These are phyloP conservation scores for Drosophila hydei DNA, from an alignment of 1,140 invertebrate species.

Conservation along the genomic window DNA sequence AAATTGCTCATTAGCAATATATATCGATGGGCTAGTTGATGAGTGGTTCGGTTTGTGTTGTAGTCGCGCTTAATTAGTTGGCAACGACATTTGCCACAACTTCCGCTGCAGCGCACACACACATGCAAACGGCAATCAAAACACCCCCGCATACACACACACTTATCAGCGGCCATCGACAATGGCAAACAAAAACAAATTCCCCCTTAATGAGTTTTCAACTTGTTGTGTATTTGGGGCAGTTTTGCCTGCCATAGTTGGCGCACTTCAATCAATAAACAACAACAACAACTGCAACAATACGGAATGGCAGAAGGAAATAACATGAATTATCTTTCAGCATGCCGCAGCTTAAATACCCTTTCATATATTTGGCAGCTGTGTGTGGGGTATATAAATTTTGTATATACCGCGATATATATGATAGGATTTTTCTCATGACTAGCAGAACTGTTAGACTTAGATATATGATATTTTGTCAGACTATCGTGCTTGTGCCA, in stretches of 20 bases:
- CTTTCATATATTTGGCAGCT: neutral
- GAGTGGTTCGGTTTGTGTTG: constrained; percentile 12
- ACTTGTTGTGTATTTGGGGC: constrained; percentile 79
- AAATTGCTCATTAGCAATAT: neutral
- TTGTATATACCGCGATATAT: no score
- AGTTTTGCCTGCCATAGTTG: constrained; percentile 58
- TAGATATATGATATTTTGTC: no score
- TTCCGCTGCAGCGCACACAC: constrained; percentile 58
- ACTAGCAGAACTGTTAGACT: no score
- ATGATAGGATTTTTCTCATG: no score
- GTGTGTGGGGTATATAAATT: no score
- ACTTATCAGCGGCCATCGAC: constrained; percentile 47
- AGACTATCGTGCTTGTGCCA: no score
- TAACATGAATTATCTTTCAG: neutral
- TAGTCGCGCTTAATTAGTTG: constrained; percentile 67
- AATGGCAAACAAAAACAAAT: constrained; percentile 54
- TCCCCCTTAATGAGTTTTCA: constrained; percentile 49
- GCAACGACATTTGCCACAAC: constrained; percentile 48
- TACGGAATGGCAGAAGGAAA: constrained; percentile 14
- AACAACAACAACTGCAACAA: constrained; percentile 54
- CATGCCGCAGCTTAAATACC: neutral
- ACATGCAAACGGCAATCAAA: constrained; percentile 37
- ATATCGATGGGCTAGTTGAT: constrained; percentile 9
- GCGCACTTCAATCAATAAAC: constrained; percentile 78
- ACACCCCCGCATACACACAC: constrained; percentile 16